Conservation (phyloP, 2,113 vertebrate species). For the Merops nubicus region DNA sequence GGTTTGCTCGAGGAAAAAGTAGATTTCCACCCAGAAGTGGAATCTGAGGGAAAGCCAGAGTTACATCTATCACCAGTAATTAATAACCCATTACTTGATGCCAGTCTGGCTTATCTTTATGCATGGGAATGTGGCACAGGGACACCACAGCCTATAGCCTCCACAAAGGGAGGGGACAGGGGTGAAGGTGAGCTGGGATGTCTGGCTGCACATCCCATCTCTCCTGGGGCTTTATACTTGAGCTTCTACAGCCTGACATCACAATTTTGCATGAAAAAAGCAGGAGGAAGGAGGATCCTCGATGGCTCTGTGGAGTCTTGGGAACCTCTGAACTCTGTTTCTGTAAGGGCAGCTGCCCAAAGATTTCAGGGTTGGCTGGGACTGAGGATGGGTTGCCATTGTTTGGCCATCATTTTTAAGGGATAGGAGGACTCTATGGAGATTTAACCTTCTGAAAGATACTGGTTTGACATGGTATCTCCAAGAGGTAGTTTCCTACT, state of each 20-base stretch:
- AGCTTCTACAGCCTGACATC: neutral
- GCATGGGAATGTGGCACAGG: neutral
- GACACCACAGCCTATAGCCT: neutral
- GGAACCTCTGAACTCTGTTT: neutral
- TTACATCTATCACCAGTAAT: neutral
- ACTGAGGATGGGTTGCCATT: neutral
- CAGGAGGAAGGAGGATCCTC: neutral
- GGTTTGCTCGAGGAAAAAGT: neutral
- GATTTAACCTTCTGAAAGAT: neutral
- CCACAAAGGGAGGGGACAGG: neutral
- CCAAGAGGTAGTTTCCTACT: neutral
- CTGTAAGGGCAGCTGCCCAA: neutral
- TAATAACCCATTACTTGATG: neutral
- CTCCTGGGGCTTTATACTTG: neutral
- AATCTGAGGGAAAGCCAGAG: neutral
- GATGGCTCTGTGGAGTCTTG: neutral
- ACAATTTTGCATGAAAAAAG: neutral
- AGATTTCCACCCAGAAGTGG: neutral
- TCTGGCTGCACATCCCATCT: neutral
- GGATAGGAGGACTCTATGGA: neutral
- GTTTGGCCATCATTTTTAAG: neutral
- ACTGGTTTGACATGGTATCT: neutral
- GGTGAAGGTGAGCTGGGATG: neutral
- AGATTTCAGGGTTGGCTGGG: neutral
- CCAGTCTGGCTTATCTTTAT: neutral